Base-by-base conservation (phyloP, 2,797 vertebrate species). In the Halcyon leucocephala region DNA sequence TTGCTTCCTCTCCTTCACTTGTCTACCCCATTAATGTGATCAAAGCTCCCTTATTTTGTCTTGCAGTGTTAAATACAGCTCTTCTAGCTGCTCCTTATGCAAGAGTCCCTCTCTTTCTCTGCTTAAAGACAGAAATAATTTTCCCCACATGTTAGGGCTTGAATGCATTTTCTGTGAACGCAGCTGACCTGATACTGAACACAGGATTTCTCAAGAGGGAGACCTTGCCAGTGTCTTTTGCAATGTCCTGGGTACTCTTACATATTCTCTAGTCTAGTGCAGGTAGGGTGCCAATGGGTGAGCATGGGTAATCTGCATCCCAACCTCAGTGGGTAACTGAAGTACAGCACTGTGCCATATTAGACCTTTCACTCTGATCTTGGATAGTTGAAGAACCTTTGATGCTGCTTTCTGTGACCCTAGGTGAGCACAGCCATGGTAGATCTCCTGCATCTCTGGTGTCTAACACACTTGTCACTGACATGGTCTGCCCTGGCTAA, bases 281-380 rank as follows among this genome's bases (percentile, higher is more conserved):
- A 54, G 55, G 26, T 52, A 62, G 39, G 12, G 41, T 62, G 55
- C 37, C 16, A n/a, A 33, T 0, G 1, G 33, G 14, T 69, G 20
- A 69, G 26, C 1, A 1, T 12, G 21, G 10, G 7, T 51, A 51
- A 44, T 10, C 37, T n/a, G 21, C 3, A 1, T 72, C 21, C 28
- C 28, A 48, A 10, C 42, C n/a, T 41, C 15, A 46, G 17, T 39
- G 46, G 25, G 42, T 86, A 57, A 35, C 29, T 67, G 4, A 55
- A 9, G 28, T 33, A 28, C 3, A 7, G 16, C 18, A 21, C 33
- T 73, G 2, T 25, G 49, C 14, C 4, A 0, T 16, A 14, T 41
- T 14, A 78, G 14, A 7, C 29, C n/a, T 67, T 86, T 72, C 41
- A 28, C n/a, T 74, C 15, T 8, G 7, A 12, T 52, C 55, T 58